These are phyloP conservation scores for Phortica variegata DNA, from an alignment of 1,140 invertebrate species.

Conservation along the genomic window DNA sequence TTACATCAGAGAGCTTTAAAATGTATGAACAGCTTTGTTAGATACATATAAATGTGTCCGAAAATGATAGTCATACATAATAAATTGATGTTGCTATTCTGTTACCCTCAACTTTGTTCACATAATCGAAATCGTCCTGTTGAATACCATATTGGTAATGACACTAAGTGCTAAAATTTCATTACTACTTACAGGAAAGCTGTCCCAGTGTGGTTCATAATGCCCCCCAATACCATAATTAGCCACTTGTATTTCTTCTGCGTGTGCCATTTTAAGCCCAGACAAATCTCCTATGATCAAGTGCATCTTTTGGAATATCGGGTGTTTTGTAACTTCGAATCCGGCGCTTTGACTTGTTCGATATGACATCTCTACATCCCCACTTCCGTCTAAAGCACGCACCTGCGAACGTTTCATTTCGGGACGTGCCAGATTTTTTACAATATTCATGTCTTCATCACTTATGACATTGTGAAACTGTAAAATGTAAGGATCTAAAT, in stretches of 20 bases:
- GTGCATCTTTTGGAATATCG: constrained; percentile 72
- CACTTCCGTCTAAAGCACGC: constrained; percentile 10
- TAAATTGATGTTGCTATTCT: constrained; percentile 86
- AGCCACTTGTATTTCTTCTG: constrained; percentile 93
- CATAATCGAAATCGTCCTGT: constrained; percentile 65
- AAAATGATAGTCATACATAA: too few relatives aligned
- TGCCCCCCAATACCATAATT: constrained; percentile 99
- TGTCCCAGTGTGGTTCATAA: constrained; percentile 92
- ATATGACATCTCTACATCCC: constrained; percentile 63
- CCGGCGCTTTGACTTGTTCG: constrained; percentile 96
- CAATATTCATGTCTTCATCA: constrained; percentile 79
- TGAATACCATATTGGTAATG: too few relatives aligned
- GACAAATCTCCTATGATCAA: constrained; percentile 74
- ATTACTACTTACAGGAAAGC: constrained; percentile 67
- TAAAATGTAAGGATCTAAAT: constrained; percentile 79
- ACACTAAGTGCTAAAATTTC: too few relatives aligned
- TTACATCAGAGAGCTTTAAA: constrained; percentile 79
- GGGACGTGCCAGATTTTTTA: constrained; percentile 82
- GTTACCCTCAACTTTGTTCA: constrained; percentile 69
- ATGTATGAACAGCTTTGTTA: background rate
- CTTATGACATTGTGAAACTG: constrained; percentile 88
- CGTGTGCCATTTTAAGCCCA: constrained; percentile 76
- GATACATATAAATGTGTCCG: constrained; percentile 20
- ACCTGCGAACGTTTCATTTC: constrained; percentile 58
- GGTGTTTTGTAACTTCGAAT: constrained; percentile 80